Evolutionary conservation across 2,888 invertebrate genomes (phyloP), one percentile per base, ranked within the genome.

Genomic region (Xestia xanthographa): DNA sequence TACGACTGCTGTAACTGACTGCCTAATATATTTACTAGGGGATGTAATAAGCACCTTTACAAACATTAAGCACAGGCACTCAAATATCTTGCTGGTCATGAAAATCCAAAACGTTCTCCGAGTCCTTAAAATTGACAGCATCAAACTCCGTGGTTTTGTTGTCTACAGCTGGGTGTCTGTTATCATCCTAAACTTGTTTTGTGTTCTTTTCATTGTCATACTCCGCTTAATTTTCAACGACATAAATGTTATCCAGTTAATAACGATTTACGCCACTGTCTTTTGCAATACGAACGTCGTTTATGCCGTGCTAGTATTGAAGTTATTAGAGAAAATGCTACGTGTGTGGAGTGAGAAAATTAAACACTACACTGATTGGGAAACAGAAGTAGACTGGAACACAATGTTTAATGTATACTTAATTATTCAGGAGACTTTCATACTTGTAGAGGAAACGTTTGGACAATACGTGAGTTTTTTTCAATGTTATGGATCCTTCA

Each of bases 71-170:
- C 4, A 70, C 8, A 70, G 29, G 5, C 8, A 65, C 2, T 56
- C 6, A 1, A 79, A 79, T 58, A 26, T 77, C 22, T 70, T 62
- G 17, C 38, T 80, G 0, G 50, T 80, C 12, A 34, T 14, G 6
- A 80, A 82, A 75, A 70, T 80, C 5, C 81, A 80, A 34, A 41
- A 80, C 17, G 22, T 62, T 6, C n/a, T 68, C 5, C 56, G 29
- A 20, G 34, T 43, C 20, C 50, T 77, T 22, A 17, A 70, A 66
- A 78, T 76, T 4, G 50, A 38, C 22, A 17, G 60, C 6, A 66
- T 14, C 2, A 56, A 62, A 26, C 48, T 76, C 22, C 34, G 0
- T 12, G 5, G 22, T 9, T 45, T 76, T 4, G 34, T 76, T 26
- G 29, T 12, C 14, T 50, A 12, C 5, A 62, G 66, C 26, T 76